Percentiles rank a stretch among this genome's conserved stretches.
These are phyloP conservation scores for Phycodurus eques DNA, from an alignment of 2,113 vertebrate species.

Conservation along the genomic window DNA sequence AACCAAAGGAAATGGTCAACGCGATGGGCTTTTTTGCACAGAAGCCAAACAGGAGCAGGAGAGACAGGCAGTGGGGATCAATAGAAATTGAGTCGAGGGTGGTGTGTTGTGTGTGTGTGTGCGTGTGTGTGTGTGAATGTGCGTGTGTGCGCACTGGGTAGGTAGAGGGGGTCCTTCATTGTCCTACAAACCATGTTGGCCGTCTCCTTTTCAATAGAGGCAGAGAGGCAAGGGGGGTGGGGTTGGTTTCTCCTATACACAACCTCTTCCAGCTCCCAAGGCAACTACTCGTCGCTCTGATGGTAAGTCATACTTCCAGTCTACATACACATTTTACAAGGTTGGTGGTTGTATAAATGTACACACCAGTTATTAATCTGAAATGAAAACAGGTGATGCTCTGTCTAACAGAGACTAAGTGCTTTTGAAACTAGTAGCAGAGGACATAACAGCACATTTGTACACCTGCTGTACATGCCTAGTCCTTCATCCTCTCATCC, in stretches of 20 bases:
- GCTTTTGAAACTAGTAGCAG: not conserved
- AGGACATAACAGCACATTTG: not conserved
- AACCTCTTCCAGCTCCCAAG: conserved; percentile 60
- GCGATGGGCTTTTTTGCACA: conserved; percentile 36
- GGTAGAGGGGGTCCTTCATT: conserved; percentile 48
- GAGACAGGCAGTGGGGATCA: conserved; percentile 58
- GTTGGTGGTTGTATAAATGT: conserved; percentile 61
- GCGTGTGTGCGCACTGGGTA: not conserved
- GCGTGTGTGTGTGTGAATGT: not conserved
- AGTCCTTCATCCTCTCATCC: not conserved
- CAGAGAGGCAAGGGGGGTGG: conserved; percentile 34
- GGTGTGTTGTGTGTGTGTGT: conserved; percentile 18
- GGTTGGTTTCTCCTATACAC: conserved; percentile 32
- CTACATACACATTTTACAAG: conserved; percentile 41
- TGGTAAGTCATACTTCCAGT: conserved; percentile 46
- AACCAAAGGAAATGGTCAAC: conserved; percentile 57
- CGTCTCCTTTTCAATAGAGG: conserved; percentile 63
- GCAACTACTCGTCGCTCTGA: conserved; percentile 47
- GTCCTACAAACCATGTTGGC: conserved; percentile 64
- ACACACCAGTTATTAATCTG: conserved; percentile 9
- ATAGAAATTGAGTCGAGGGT: conserved; percentile 68
- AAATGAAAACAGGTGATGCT: not conserved
- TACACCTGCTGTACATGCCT: not conserved
- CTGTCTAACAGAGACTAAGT: not conserved
- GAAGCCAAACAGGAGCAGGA: conserved; percentile 46